Evolutionary conservation across 2,888 invertebrate genomes (phyloP).

Genomic region (Synergus gifuensis): DNA sequence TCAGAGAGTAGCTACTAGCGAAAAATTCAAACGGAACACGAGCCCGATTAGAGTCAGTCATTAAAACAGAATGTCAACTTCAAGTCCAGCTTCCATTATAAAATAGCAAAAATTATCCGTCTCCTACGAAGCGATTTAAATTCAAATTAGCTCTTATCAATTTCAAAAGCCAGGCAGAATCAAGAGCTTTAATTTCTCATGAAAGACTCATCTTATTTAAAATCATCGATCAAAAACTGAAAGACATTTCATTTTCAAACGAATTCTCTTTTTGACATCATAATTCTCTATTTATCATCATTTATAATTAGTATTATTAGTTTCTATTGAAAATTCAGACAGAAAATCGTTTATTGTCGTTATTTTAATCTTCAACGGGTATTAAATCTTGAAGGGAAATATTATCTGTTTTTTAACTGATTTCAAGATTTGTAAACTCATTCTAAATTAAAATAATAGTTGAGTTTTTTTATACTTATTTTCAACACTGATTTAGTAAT

Average conservation of each 20-base stretch:
- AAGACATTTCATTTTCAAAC: too few relatives aligned
- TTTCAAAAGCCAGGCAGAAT: background rate
- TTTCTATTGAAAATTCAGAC: too few relatives aligned
- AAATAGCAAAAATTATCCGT: background rate
- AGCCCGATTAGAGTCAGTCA: constrained; percentile 33
- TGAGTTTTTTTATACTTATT: too few relatives aligned
- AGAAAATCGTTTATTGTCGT: too few relatives aligned
- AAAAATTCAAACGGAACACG: constrained; percentile 65
- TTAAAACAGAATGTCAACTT: constrained; percentile 38
- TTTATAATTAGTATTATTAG: too few relatives aligned
- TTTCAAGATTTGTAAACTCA: too few relatives aligned
- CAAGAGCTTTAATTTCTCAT: background rate
- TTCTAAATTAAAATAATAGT: too few relatives aligned
- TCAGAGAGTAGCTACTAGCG: constrained; percentile 63
- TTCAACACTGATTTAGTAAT: background rate
- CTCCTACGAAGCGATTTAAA: constrained; percentile 4
- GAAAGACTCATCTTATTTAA: background rate
- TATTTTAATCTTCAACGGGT: too few relatives aligned
- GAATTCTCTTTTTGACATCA: background rate
- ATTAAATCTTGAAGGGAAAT: too few relatives aligned
- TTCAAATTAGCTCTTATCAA: background rate
- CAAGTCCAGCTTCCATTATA: constrained; percentile 16
- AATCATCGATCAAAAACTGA: background rate
- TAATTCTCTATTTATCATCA: too few relatives aligned
- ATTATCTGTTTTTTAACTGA: too few relatives aligned